Evolutionary conservation across 1,140 invertebrate genomes (phyloP), one percentile per base, ranked within the genome.

Genomic region (Limonius californicus): DNA sequence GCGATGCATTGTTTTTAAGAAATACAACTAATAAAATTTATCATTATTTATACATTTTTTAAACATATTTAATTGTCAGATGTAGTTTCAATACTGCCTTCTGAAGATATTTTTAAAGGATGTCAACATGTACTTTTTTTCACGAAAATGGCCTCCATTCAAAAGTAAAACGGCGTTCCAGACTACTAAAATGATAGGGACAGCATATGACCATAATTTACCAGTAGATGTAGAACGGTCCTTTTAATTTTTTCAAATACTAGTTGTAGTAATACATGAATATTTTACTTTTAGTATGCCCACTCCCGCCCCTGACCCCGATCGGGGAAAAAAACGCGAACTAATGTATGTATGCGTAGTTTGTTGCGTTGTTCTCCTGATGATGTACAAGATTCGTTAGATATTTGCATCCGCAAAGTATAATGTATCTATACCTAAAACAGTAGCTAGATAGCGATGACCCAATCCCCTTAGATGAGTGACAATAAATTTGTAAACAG

Each of bases 341-440:
- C 69, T 76, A 72, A 74, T 76, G 74, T 76, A 76, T 76, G 74
- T 76, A 76, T 76, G 74, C 68, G 73, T 76, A 74, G 72, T 76
- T 61, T 68, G 73, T 70, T 76, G 74, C 72, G 74, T 76, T 66
- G 71, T 70, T 57, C 68, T 76, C 55, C 67, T 76, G 54, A 76
- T 75, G 71, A 66, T 76, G 67, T 76, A 76, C 70, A 76, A 76
- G 68, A 75, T 76, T 65, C 69, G 74, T 68, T 76, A 73, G 72
- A 70, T 43, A 43, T 39, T 55, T 47, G 23, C 47, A 43, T 54
- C 18, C 45, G 45, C 45, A 50, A 50, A 21, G 16, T 19, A 50
- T 11, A 32, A 2, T 55, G 27, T 50, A 50, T 18, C 14, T 50
- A 50, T 27, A 27, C 23, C 23, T 27, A 27, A 27, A 27, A 9